A percentile compares a stretch with the other conserved stretches of the same genome.
phyloP scores from a whole-genome alignment of 2,797 vertebrate genomes.

The Micromesistius poutassou region DNA sequence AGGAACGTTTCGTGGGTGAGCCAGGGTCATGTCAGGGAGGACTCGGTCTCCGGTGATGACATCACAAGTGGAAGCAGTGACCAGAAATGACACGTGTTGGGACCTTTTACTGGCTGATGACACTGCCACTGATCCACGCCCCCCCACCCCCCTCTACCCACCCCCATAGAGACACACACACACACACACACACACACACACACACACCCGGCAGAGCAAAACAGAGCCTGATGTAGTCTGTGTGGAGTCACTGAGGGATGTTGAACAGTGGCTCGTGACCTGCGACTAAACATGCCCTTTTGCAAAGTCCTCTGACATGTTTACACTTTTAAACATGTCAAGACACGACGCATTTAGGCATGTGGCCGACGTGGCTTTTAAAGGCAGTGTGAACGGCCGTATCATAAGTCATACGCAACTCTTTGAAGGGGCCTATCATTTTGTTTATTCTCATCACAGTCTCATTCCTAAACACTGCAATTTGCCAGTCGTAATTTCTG shows the following conservation, averaged over 20 bases:
- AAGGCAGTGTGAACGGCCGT: neutral
- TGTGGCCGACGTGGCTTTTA: neutral
- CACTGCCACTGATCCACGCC: slow-evolving; percentile 3
- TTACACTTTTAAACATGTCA: neutral
- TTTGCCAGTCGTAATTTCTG: neutral
- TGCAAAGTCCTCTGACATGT: no score
- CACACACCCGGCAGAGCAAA: neutral
- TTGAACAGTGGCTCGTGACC: no score
- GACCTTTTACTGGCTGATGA: neutral
- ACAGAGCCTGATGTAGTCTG: neutral
- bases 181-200: no score
- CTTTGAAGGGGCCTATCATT: neutral
- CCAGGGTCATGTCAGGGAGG: slow-evolving; percentile 53
- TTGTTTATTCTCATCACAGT: neutral
- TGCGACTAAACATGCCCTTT: neutral
- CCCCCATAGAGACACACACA: no score
- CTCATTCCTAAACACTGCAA: neutral
- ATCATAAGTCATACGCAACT: no score
- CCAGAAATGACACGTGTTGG: slow-evolving; percentile 39
- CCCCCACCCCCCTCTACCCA: no score
- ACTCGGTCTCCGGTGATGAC: slow-evolving; percentile 45
- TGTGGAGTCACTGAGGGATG: neutral
- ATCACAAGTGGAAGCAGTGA: slow-evolving; percentile 27
- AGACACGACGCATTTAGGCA: no score
- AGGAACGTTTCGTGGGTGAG: slow-evolving; percentile 47